These are phyloP conservation scores for Lipotes vexillifer DNA, from an alignment of 2,113 vertebrate species.

Conservation along the genomic window DNA sequence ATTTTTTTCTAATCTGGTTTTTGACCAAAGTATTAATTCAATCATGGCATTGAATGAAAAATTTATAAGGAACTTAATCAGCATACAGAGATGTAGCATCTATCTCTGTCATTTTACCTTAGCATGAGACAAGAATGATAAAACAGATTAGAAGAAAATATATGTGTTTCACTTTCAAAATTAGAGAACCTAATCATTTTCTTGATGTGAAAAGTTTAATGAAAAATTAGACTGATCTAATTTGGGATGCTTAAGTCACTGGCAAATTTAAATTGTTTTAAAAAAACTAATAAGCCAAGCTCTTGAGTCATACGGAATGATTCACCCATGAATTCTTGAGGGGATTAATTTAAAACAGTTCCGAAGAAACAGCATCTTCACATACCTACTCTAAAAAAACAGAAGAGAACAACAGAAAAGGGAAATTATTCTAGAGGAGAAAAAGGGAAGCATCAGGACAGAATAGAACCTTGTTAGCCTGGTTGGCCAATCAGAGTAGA, in stretches of 20 bases:
- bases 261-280: conserved; percentile 65
- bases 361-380: conserved; percentile 52
- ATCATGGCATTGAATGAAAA: not conserved
- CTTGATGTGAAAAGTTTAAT: conserved; percentile 68
- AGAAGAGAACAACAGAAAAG: conserved; percentile 46
- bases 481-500: not conserved
- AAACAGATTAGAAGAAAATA: conserved; percentile 10
- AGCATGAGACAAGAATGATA: not conserved
- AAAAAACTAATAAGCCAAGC: conserved; percentile 67
- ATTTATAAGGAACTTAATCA: not conserved
- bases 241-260: conserved; percentile 62
- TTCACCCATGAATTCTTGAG: conserved; percentile 69
- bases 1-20: conserved; percentile 35
- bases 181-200: conserved; percentile 53
- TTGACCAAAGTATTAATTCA: conserved; percentile 15
- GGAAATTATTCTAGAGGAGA: not conserved
- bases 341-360: conserved; percentile 70
- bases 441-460: not conserved
- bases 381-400: conserved; percentile 38
- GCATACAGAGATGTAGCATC: not conserved
- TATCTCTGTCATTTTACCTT: conserved; percentile 3
- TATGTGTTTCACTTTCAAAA: conserved; percentile 21
- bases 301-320: conserved; percentile 72
- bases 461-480: not conserved
- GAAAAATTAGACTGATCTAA: conserved; percentile 68